These are phyloP conservation scores for Sipunculus nudus DNA, from an alignment of 2,888 invertebrate genomes.

Conservation along the genomic window DNA sequence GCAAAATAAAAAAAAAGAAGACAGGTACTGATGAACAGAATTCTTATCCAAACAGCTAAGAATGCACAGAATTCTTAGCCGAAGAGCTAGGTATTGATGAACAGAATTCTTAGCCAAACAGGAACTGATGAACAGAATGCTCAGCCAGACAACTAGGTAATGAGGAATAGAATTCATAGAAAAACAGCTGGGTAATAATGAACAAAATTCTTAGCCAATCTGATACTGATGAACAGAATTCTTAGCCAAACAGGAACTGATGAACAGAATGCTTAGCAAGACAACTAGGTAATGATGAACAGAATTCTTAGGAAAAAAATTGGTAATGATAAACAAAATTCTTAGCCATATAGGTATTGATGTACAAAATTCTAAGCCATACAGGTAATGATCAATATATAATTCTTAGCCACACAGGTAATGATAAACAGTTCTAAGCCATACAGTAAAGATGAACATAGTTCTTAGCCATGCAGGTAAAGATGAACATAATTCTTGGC, in stretches of 20 bases:
- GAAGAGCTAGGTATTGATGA: background rate
- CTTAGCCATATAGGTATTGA: background rate
- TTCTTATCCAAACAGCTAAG: background rate
- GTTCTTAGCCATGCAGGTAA: background rate
- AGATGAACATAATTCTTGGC: too few species aligned
- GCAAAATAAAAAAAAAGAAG: background rate
- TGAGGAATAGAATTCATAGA: background rate
- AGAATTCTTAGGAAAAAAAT: too few species aligned
- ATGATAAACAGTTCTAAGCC: too few species aligned
- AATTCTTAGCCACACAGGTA: too few species aligned
- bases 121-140: too few species aligned
- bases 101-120: background rate
- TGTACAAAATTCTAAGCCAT: background rate
- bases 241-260: background rate
- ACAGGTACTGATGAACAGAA: background rate
- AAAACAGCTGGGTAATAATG: background rate
- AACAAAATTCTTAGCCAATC: too few species aligned
- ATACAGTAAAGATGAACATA: too few species aligned
- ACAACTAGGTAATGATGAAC: background rate
- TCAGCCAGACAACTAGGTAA: background rate
- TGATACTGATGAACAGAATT: background rate
- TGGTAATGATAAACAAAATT: too few species aligned
- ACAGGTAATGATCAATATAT: background rate
- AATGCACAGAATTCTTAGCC: too few species aligned
- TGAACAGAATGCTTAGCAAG: too few species aligned